Conservation (phyloP, 2,113 vertebrate genomes). For the Perca fluviatilis region DNA sequence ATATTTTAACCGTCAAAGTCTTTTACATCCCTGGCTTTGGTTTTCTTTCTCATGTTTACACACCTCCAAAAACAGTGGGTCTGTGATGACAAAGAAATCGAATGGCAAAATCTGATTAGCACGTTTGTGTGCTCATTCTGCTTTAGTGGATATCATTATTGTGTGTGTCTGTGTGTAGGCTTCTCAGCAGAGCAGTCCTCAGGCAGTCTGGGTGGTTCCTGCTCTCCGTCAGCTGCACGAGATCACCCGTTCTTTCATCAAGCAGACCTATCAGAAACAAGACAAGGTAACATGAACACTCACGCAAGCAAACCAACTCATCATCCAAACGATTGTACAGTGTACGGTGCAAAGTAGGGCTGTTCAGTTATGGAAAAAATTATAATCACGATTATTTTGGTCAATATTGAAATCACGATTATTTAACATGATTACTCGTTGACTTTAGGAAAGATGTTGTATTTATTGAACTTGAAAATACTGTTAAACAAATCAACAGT, state of each 20-base stretch:
- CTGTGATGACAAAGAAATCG: conserved; percentile 16
- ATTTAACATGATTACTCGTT: too few species aligned
- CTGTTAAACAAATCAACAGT: too few species aligned
- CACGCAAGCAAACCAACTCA: neutral
- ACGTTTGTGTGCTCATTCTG: conserved; percentile 1
- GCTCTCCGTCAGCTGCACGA: conserved; percentile 97
- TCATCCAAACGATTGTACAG: too few species aligned
- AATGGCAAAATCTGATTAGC: conserved; percentile 7
- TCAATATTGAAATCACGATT: too few species aligned
- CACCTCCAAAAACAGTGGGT: conserved; percentile 10
- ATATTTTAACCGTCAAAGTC: neutral
- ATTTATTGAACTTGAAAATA: too few species aligned
- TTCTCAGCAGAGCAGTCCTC: conserved; percentile 94
- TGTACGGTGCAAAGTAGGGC: too few species aligned
- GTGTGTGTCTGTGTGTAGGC: conserved; percentile 82
- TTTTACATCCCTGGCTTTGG: conserved; percentile 57
- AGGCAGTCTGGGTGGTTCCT: conserved; percentile 97
- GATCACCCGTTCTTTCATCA: conserved; percentile 98
- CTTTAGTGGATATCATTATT: conserved; percentile 5
- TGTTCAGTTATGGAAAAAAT: too few species aligned
- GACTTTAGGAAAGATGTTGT: too few species aligned
- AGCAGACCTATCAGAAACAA: conserved; percentile 99
- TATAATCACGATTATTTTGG: too few species aligned
- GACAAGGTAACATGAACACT: conserved; percentile 90
- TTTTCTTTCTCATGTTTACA: conserved; percentile 6